Percentiles rank a stretch among this genome's conserved stretches.
phyloP scores from a whole-genome alignment of 37 sponge, comb jelly and placozoan genomes.

The Corticium candelabrum region DNA sequence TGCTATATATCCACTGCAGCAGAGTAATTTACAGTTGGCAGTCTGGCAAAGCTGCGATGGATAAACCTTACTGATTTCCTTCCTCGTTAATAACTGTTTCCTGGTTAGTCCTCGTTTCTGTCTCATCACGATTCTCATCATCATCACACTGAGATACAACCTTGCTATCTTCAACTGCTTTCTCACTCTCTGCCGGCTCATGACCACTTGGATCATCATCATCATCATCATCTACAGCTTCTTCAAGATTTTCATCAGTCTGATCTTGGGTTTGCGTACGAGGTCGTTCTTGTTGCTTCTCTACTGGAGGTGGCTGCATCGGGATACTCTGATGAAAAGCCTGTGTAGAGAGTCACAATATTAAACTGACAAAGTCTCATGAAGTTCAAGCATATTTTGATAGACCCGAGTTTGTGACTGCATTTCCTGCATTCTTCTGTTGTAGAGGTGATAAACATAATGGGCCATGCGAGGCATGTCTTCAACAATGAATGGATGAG shows the following conservation, averaged over 20 bases:
- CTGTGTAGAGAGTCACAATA: too few relatives aligned
- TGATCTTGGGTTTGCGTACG: not conserved
- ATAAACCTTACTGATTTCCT: too few relatives aligned
- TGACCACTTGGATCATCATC: not conserved
- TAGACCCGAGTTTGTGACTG: too few relatives aligned
- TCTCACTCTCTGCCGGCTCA: slow-evolving; percentile 13
- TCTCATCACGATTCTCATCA: too few relatives aligned
- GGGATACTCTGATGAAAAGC: not conserved
- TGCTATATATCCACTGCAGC: too few relatives aligned
- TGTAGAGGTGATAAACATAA: slow-evolving; percentile 65
- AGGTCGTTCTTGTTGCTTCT: not conserved
- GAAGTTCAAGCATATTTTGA: too few relatives aligned
- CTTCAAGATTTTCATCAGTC: not conserved
- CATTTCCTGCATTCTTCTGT: slow-evolving; percentile 12
- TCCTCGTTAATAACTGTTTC: too few relatives aligned
- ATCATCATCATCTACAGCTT: not conserved
- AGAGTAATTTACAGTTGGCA: too few relatives aligned
- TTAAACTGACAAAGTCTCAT: too few relatives aligned
- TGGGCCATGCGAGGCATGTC: slow-evolving; percentile 65
- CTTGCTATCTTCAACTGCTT: slow-evolving; percentile 10
- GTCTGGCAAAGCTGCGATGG: too few relatives aligned
- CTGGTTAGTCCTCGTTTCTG: too few relatives aligned
- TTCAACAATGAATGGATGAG: slow-evolving; percentile 35
- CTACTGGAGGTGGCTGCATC: slow-evolving; percentile 20
- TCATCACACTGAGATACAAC: too few relatives aligned